A percentile compares a stretch with the other conserved stretches of the same genome.
Evolutionary conservation across 2,113 vertebrate species (phyloP).

Genomic region (Crotalus tigris): DNA sequence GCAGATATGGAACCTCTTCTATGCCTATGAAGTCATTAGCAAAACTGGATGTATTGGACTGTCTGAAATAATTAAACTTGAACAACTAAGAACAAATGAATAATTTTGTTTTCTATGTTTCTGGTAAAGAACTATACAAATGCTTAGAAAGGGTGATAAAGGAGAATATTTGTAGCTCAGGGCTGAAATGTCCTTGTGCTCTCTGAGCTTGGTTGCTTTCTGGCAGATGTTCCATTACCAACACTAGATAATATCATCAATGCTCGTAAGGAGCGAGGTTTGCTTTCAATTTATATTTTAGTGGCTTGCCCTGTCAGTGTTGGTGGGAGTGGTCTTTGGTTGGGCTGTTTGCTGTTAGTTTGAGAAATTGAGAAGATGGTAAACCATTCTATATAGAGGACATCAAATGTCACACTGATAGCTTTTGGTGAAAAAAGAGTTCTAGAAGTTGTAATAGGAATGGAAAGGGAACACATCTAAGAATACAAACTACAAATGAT

Average conservation of each 20-base stretch:
- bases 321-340: neutral
- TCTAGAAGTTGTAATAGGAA: neutral
- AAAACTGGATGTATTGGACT: slow-evolving; percentile 57
- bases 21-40: slow-evolving; percentile 62
- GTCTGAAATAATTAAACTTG: slow-evolving; percentile 42
- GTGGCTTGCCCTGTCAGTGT: neutral
- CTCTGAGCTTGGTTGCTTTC: neutral
- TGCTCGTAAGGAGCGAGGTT: neutral
- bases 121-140: neutral
- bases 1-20: slow-evolving; percentile 59
- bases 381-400: neutral
- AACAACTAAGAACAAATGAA: slow-evolving; percentile 33
- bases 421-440: neutral
- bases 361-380: neutral
- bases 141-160: neutral
- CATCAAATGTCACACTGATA: neutral
- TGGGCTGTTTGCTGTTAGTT: neutral
- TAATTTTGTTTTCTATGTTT: slow-evolving; percentile 18
- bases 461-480: neutral
- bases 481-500: neutral
- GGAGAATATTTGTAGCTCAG: neutral
- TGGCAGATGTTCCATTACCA: neutral
- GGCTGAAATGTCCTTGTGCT: neutral
- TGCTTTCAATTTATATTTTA: neutral
- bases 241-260: neutral